Conservation (phyloP, 1,140 invertebrate species). For the Lepidotrigona ventralis region DNA sequence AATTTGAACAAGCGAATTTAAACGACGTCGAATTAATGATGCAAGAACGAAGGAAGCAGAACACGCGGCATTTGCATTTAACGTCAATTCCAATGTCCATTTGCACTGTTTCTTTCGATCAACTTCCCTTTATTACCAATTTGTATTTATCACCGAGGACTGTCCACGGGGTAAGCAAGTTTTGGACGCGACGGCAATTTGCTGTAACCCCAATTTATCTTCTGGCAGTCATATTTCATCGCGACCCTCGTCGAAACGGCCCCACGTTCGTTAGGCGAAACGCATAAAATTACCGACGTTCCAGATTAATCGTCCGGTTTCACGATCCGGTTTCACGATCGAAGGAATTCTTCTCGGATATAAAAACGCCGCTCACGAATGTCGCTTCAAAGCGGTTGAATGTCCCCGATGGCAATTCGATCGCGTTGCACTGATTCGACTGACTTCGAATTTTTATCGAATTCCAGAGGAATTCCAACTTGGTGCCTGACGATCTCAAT, state of each 20-base stretch:
- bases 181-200: conserved; percentile 20
- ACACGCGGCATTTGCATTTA: no score
- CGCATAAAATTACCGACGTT: conserved; percentile 44
- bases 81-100: neutral
- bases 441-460: no score
- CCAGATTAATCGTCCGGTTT: conserved; percentile 40
- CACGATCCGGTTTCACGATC: conserved; percentile 34
- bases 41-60: neutral
- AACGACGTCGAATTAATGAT: no score
- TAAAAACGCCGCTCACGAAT: conserved; percentile 35
- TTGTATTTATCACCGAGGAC: conserved; percentile 1
- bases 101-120: neutral
- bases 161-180: neutral
- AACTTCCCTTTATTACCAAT: neutral
- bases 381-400: neutral
- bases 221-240: conserved; percentile 45
- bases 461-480: no score
- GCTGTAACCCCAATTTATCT: conserved; percentile 43
- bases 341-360: conserved; percentile 25
- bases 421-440: neutral
- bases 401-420: conserved; percentile 19
- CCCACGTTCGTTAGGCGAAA: conserved; percentile 43
- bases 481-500: no score
- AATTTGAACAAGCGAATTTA: no score
- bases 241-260: conserved; percentile 31